Percentiles rank a stretch among this genome's conserved stretches.
Evolutionary conservation across 2,113 vertebrate species (phyloP).

Genomic region (Corythaeola cristata): DNA sequence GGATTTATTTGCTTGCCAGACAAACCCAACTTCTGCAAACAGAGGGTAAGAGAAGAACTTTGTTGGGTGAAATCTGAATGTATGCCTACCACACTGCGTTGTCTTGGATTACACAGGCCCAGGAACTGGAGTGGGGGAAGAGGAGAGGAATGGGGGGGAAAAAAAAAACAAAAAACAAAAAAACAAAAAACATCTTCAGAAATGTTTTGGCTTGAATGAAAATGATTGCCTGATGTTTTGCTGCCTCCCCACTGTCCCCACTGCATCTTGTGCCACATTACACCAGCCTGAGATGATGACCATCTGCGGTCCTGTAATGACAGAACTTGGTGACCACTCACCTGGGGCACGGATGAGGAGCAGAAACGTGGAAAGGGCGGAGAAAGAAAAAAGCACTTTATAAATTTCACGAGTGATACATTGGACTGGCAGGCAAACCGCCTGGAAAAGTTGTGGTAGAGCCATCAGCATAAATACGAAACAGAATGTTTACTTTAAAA

Average conservation of each 20-base stretch:
- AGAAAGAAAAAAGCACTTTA: not conserved
- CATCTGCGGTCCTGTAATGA: not conserved
- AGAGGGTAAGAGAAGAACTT: not conserved
- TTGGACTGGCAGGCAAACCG: not conserved
- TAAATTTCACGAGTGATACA: not conserved
- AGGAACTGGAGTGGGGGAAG: fast-evolving
- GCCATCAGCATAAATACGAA: not conserved
- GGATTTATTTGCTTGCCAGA: not conserved
- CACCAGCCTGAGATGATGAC: not conserved
- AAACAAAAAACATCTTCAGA: not conserved
- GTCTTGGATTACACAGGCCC: not conserved
- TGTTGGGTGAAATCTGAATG: not conserved
- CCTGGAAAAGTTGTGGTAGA: not conserved
- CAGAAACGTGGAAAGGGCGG: not conserved
- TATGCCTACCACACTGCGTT: not conserved
- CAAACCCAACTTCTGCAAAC: not conserved
- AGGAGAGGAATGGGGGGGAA: too few relatives aligned
- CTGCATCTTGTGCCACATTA: not conserved
- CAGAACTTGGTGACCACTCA: not conserved
- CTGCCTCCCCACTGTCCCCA: not conserved
- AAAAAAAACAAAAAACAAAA: not conserved
- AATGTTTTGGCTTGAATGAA: not conserved
- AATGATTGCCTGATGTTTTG: not conserved
- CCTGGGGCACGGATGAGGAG: not conserved
- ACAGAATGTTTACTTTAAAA: not conserved